phyloP scores from a whole-genome alignment of 2,797 vertebrate species.

The Paratrypauchen microcephalus region DNA sequence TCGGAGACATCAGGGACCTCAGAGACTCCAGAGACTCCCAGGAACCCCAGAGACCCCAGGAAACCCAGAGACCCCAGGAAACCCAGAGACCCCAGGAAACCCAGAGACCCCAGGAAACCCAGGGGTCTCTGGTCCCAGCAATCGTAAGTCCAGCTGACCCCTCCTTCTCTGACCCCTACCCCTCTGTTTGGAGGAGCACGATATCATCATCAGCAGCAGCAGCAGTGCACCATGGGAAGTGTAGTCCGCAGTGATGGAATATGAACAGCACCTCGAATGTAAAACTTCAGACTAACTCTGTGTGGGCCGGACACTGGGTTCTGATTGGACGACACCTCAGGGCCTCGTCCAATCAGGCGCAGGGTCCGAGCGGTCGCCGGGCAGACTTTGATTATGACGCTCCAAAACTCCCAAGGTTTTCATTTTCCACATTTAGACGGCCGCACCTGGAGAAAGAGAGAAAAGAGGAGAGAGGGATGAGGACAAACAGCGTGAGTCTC shows the following conservation, averaged over 20 bases:
- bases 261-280: constrained; percentile 5
- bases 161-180: not conserved
- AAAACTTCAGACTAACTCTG: not conserved
- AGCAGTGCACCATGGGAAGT: constrained; percentile 7
- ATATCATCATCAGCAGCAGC: not conserved
- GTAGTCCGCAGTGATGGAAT: not conserved
- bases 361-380: not conserved
- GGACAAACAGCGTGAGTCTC: too few relatives aligned
- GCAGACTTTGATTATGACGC: not conserved
- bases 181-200: not conserved
- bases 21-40: too few relatives aligned
- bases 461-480: too few relatives aligned
- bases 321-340: not conserved
- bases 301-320: not conserved
- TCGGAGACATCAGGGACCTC: too few relatives aligned
- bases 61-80: too few relatives aligned
- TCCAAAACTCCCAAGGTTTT: not conserved
- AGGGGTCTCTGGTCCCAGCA: too few relatives aligned
- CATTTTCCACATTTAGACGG: not conserved
- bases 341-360: not conserved
- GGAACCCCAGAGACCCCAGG: too few relatives aligned
- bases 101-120: too few relatives aligned
- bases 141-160: too few relatives aligned
- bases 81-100: too few relatives aligned
- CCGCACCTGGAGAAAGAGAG: not conserved